Base-by-base conservation (phyloP, 2,113 vertebrate genomes). In the Oreochromis tanganicae region DNA sequence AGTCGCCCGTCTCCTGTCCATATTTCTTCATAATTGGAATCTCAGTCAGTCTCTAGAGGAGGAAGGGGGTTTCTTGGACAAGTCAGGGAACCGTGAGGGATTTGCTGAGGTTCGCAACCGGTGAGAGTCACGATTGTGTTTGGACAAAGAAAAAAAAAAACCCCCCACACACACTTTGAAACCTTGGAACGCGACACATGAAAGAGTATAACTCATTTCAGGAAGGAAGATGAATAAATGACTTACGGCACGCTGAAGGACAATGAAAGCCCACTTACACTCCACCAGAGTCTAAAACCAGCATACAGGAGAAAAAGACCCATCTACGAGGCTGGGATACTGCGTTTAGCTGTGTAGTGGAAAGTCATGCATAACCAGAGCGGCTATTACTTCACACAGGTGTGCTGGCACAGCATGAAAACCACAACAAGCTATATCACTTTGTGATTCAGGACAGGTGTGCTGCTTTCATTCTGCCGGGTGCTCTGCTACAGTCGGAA, bases 11-110 rank as follows among this genome's bases (percentile, higher is more conserved):
- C 91, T 89, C 93, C 78, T 90, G 87, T 91, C 91, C 92, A 95
- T 92, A 93, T 94, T 95, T 95, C 94, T 91, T 90, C 85, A 88
- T 95, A 95, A 95, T 95, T 95, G 93, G 94, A 95, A 94, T 84
- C 83, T 43, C 36, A 87, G 68, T 82, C 78, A 63, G 85, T 92
- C 89, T 93, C 87, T 32, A 32, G 93, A 92, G 91, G 36, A 48
- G 59, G 55, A 82, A 14, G 29, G 41, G 81, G 81, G 84, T 86
- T 88, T 87, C 82, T 56, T 38, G 85, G 87, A 86, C 81, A 81
- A 87, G 86, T 88, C 43, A 8, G 36, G 38, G n/a, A 85, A 56
- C 82, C 9, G 19, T 82, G 36, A 79, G 87, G 85, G 89, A 93
- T 91, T 91, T 68, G 41, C 82, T 81, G 79, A 91, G 85, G 63